Base-by-base conservation (phyloP, 1,140 invertebrate genomes). In the Spodoptera litura region DNA sequence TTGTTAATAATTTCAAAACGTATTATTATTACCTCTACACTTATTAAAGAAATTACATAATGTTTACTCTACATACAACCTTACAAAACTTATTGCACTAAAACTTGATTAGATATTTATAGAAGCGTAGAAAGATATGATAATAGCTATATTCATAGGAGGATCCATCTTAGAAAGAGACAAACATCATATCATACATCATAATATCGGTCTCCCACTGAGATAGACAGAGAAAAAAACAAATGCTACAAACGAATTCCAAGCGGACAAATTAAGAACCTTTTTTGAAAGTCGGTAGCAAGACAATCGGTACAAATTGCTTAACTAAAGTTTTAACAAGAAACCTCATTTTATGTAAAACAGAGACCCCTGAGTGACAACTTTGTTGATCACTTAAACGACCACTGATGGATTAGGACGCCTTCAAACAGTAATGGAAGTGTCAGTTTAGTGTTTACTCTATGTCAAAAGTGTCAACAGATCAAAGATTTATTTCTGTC, bases 311-410 rank as follows among this genome's bases (percentile, higher is more conserved):
- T 15, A 20, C 62, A 13, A 61, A 35, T 61, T 35, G 3, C 38
- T 49, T 53, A 51, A 70, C 20, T 31, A 8, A 70, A 53, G 25
- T 68, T 52, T 27, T 27, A 13, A 51, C 35, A 49, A 38, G n/a
- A 66, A 25, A 51, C n/a, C 31, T 31, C 31, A 5, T 31, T 64
- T 20, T 64, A 38, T 64, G 35, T 20, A 64, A 64, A 27, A 49
- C 66, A 52, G 15, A 70, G 31, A 70, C 53, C 11, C 52, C 20
- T 5, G 15, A 64, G 51, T 52, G 66, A 70, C 66, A 70, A 52
- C 49, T 70, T 31, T 9, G 51, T 53, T 12, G 13, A 70, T 70
- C 66, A 70, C 49, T 53, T 70, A n/a, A 44, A 31, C 44, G 3
- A 52, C 52, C 5, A n/a, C 11, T 53, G 3, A 70, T 31, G 66